Evolutionary conservation across 1,140 invertebrate genomes (phyloP).

Genomic region (Oncopeltus fasciatus): DNA sequence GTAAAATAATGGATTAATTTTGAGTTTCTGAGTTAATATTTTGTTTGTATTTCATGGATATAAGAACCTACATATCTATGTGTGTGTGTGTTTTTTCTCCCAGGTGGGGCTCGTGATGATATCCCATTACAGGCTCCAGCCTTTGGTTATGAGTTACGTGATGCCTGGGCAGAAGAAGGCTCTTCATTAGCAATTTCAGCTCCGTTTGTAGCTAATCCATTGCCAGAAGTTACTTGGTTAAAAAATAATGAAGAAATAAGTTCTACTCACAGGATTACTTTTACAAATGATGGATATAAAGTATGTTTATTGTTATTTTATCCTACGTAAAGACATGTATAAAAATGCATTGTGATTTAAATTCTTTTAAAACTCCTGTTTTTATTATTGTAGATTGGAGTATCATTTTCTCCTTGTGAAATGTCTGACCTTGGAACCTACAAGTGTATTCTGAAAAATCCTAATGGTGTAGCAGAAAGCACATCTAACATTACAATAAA

Average conservation of each 20-base stretch:
- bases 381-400: slow-evolving; percentile 39
- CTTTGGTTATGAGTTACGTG: slow-evolving; percentile 56
- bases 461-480: slow-evolving; percentile 52
- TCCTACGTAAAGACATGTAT: neutral
- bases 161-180: slow-evolving; percentile 64
- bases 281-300: slow-evolving; percentile 68
- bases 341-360: neutral
- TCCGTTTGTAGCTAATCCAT: slow-evolving; percentile 68
- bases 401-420: slow-evolving; percentile 57
- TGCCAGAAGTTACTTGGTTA: slow-evolving; percentile 69
- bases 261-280: slow-evolving; percentile 45
- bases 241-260: slow-evolving; percentile 55
- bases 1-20: too few relatives aligned
- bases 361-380: neutral
- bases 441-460: slow-evolving; percentile 54
- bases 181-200: slow-evolving; percentile 45
- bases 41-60: too few relatives aligned
- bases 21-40: too few relatives aligned
- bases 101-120: slow-evolving; percentile 42
- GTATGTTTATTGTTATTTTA: slow-evolving; percentile 26
- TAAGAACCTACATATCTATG: too few relatives aligned
- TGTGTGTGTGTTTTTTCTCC: too few relatives aligned
- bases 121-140: slow-evolving; percentile 53
- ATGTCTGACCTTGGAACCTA: slow-evolving; percentile 64
- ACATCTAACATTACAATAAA: slow-evolving; percentile 54